phyloP scores from a whole-genome alignment of 92 coral and sea anemone genomes.

The Actinernus sp. region DNA sequence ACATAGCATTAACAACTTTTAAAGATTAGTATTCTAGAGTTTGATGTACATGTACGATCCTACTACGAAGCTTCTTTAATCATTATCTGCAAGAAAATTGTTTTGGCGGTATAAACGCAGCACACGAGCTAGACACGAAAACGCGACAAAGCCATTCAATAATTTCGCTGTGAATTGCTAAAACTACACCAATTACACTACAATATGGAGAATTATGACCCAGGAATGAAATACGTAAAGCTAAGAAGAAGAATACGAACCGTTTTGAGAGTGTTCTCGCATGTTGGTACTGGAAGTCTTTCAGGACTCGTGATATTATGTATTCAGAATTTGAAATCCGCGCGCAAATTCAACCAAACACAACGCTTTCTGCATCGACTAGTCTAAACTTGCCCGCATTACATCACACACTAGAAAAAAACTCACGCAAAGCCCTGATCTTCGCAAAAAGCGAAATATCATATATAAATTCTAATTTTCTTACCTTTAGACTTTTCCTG shows the following conservation, averaged over 20 bases:
- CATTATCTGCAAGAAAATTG: no score
- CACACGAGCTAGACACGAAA: no score
- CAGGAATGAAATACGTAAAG: neutral
- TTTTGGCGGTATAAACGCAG: no score
- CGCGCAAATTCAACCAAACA: constrained; percentile 80
- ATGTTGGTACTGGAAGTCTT: constrained; percentile 9
- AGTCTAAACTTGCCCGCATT: constrained; percentile 84
- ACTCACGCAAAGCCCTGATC: neutral
- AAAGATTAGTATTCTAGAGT: no score
- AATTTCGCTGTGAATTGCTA: no score
- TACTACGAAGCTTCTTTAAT: no score
- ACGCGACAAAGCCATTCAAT: no score
- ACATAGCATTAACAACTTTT: no score
- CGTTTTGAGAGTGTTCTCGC: constrained; percentile 18
- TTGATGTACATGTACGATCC: no score
- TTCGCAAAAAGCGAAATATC: neutral
- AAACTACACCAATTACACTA: no score
- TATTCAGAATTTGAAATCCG: constrained; percentile 74
- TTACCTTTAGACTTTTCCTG: constrained; percentile 51
- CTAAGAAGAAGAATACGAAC: constrained; percentile 16
- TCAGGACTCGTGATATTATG: constrained; percentile 2
- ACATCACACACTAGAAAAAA: constrained; percentile 23
- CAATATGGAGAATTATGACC: no score
- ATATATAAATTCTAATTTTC: neutral
- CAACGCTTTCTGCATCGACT: constrained; percentile 2